Evolutionary conservation across 2,888 invertebrate species (phyloP), one percentile per base, ranked within the genome.

Genomic region (Gryllus longicercus): DNA sequence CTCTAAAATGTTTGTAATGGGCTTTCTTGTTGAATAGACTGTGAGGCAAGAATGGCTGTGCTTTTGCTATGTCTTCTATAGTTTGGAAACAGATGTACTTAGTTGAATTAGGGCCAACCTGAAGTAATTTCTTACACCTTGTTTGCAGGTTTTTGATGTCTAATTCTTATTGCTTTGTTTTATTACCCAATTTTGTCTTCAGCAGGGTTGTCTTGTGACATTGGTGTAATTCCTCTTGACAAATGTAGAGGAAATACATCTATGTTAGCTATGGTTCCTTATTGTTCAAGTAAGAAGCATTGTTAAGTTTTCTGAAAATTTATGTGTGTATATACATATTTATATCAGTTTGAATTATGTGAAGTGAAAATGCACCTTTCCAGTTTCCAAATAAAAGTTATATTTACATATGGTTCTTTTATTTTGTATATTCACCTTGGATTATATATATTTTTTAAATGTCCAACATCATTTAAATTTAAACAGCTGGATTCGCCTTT

Each of bases 1-100:
- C 38, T 38, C 38, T 38, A 38, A 38, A 25, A 38, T 8, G 5
- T 63, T 63, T 63, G 63, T 18, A 14, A 18, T 63, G 63, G 63
- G 63, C 63, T 63, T 63, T 38, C 38, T 63, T 63, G n/a, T 63
- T 63, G 38, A 63, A 63, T 14, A 63, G 63, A 63, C 63, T 63
- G 63, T 63, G n/a, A 63, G 63, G 63, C 63, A 18, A 63, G 76
- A 38, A 76, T 76, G 76, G 76, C 76, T 76, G 76, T 76, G 76
- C 38, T 25, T 76, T 18, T 38, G 23, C 38, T 23, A 76, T 76
- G 23, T 23, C 23, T 76, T 76, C 76, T 76, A 76, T n/a, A 38
- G 74, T 11, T n/a, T 76, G 76, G 76, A 14, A 76, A 76, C 76
- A 25, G 38, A 76, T 76, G 76, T 76, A 76, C 76, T 76, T 76